A percentile compares a stretch with the other conserved stretches of the same genome.
Conservation (phyloP, 2,113 vertebrate genomes). For the Cyphomyrus discorhynchus region DNA sequence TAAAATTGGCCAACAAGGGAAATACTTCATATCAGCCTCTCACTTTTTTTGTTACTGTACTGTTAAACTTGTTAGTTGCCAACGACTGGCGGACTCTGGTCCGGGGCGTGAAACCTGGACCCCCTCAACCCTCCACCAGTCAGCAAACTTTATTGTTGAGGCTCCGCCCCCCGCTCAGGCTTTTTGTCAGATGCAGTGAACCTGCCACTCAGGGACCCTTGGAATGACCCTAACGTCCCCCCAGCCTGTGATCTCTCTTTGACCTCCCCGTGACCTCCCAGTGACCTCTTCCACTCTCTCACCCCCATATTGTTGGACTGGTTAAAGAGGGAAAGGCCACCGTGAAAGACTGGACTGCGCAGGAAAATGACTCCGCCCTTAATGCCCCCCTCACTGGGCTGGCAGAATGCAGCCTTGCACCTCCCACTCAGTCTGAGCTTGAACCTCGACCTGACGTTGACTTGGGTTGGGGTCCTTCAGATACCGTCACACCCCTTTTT, state of each 20-base stretch:
- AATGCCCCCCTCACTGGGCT: not conserved
- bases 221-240: not conserved
- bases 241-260: not conserved
- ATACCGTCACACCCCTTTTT: not conserved
- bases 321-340: not conserved
- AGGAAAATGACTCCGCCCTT: not conserved
- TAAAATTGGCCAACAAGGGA: not conserved
- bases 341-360: not conserved
- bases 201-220: not conserved
- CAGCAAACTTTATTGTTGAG: not conserved
- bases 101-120: not conserved
- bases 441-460: not conserved
- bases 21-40: not conserved
- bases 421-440: not conserved
- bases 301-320: not conserved
- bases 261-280: not conserved
- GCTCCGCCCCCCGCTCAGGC: not conserved
- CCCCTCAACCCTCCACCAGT: not conserved
- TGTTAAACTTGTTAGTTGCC: not conserved
- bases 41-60: not conserved
- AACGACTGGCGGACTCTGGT: not conserved
- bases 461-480: not conserved
- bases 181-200: not conserved
- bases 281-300: not conserved
- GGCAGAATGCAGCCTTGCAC: not conserved